A percentile compares a stretch with the other conserved stretches of the same genome.
These are phyloP conservation scores for Drosophila sproati DNA, from an alignment of 1,140 invertebrate genomes.

Conservation along the genomic window DNA sequence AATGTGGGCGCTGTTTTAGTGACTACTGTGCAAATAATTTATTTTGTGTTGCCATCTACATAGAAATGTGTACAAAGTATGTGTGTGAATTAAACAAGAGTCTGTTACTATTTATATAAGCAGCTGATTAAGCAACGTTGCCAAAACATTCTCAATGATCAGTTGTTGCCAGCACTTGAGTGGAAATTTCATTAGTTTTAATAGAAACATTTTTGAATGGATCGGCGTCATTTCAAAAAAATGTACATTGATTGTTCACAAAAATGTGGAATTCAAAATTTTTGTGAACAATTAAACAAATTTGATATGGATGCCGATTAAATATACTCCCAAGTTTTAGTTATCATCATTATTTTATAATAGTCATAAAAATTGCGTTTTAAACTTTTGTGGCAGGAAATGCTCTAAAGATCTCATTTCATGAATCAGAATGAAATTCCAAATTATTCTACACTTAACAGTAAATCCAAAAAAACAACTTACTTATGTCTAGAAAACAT, in stretches of 20 bases:
- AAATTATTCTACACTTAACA: slow-evolving; percentile 1
- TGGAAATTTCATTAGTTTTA: slow-evolving; percentile 16
- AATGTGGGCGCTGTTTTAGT: slow-evolving; percentile 44
- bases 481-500: too few species aligned
- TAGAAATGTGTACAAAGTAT: neutral
- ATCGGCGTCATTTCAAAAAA: neutral
- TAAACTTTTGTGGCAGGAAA: too few species aligned
- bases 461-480: neutral
- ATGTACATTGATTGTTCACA: neutral
- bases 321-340: too few species aligned
- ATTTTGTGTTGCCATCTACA: slow-evolving; percentile 17
- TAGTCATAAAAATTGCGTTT: too few species aligned
- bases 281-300: too few species aligned
- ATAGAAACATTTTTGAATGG: slow-evolving; percentile 8
- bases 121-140: slow-evolving; percentile 36
- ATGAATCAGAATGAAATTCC: neutral
- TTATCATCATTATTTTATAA: too few species aligned
- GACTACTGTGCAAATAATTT: slow-evolving; percentile 43
- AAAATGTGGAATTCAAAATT: neutral
- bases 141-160: slow-evolving; percentile 19
- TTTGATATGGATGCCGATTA: too few species aligned
- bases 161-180: slow-evolving; percentile 13
- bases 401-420: neutral
- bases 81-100: slow-evolving; percentile 5
- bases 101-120: slow-evolving; percentile 39